Conservation (phyloP, 1,140 invertebrate genomes). For the Leucophenga varia region DNA sequence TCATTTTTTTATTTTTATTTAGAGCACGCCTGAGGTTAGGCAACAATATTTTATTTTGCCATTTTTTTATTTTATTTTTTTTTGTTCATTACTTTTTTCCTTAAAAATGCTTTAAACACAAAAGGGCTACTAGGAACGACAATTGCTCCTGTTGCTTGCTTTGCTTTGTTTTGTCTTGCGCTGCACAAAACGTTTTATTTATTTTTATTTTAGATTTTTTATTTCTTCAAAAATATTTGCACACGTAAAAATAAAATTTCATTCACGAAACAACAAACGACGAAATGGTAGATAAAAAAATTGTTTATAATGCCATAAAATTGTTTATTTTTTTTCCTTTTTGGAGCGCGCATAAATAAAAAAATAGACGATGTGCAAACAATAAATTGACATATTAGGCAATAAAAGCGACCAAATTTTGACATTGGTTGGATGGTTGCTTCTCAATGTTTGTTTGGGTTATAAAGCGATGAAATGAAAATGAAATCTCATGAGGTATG, state of each 20-base stretch:
- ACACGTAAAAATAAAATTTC: background rate
- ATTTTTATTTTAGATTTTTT: background rate
- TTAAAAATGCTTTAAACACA: background rate
- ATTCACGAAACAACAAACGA: too few relatives aligned
- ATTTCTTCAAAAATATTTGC: background rate
- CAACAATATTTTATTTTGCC: background rate
- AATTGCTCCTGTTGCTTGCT: background rate
- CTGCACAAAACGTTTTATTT: background rate
- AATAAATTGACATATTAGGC: conserved; percentile 3
- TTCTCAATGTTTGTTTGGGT: too few relatives aligned
- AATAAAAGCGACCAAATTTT: conserved; percentile 1
- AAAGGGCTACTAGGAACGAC: too few relatives aligned
- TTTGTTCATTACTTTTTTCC: background rate
- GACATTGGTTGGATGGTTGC: too few relatives aligned
- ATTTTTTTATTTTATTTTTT: background rate
- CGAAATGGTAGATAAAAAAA: too few relatives aligned
- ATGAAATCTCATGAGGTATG: too few relatives aligned
- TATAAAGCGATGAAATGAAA: too few relatives aligned
- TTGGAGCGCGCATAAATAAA: conserved; percentile 1
- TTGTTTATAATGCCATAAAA: too few relatives aligned
- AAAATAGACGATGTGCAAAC: conserved; percentile 5
- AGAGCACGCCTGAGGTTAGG: too few relatives aligned
- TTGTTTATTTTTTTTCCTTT: too few relatives aligned
- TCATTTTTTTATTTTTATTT: too few relatives aligned
- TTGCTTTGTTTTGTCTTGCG: background rate